A percentile compares a stretch with the other conserved stretches of the same genome.
Evolutionary conservation across 1,140 invertebrate species (phyloP).

Genomic region (Campodea augens): DNA sequence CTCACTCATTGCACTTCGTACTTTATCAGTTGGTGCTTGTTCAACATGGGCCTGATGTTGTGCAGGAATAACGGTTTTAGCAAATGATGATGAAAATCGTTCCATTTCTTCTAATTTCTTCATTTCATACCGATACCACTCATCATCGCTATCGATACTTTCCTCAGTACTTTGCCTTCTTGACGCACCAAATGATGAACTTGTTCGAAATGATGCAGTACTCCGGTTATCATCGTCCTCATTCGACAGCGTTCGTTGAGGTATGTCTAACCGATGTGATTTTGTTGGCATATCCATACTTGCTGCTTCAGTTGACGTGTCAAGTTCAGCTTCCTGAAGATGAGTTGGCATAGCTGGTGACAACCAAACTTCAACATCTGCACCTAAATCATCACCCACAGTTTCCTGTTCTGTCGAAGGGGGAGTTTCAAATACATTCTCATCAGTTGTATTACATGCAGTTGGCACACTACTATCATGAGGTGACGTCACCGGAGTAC

Average conservation of each 20-base stretch:
- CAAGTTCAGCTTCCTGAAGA: slow-evolving; percentile 15
- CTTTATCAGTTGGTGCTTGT: slow-evolving; percentile 29
- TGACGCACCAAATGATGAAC: slow-evolving; percentile 65
- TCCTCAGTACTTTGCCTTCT: slow-evolving; percentile 77
- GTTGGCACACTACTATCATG: neutral
- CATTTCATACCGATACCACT: slow-evolving; percentile 79
- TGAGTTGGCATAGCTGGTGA: neutral
- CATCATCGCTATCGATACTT: slow-evolving; percentile 79
- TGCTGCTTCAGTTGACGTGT: slow-evolving; percentile 11
- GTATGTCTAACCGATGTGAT: neutral
- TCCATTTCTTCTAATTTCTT: slow-evolving; percentile 71
- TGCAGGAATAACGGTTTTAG: slow-evolving; percentile 36
- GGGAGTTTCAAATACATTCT: slow-evolving; percentile 8
- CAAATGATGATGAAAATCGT: slow-evolving; percentile 42
- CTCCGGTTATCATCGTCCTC: slow-evolving; percentile 68
- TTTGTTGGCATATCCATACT: neutral
- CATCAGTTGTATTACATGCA: too few species aligned
- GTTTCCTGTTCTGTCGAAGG: slow-evolving; percentile 11
- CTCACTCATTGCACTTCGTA: slow-evolving; percentile 56
- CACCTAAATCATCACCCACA: neutral
- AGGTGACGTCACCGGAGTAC: slow-evolving; percentile 17
- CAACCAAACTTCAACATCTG: neutral
- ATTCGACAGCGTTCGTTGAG: slow-evolving; percentile 15
- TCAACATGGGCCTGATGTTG: slow-evolving; percentile 35
- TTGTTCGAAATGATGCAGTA: slow-evolving; percentile 57